phyloP scores from a whole-genome alignment of 1,140 invertebrate genomes.

The Penaeus chinensis region DNA sequence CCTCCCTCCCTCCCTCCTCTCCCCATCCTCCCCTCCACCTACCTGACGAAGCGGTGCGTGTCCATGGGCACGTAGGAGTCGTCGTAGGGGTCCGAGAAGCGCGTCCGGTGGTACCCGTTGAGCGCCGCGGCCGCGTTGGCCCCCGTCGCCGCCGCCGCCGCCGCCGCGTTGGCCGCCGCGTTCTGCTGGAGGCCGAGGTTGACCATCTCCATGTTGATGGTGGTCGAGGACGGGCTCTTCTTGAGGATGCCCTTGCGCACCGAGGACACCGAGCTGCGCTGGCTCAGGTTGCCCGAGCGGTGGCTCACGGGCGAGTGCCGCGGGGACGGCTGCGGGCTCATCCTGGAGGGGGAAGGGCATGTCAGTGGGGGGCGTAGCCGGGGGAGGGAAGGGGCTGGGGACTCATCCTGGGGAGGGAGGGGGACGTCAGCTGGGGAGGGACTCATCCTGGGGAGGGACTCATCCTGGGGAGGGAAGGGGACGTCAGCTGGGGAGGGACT shows the following conservation, averaged over 20 bases:
- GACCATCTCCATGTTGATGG: constrained; percentile 58
- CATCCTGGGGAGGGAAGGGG: too few species aligned
- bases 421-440: too few species aligned
- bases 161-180: constrained; percentile 23
- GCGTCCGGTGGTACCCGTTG: constrained; percentile 44
- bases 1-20: too few species aligned
- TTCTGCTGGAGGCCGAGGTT: constrained; percentile 48
- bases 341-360: constrained; percentile 13
- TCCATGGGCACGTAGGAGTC: constrained; percentile 37
- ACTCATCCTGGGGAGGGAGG: too few species aligned
- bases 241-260: constrained; percentile 53
- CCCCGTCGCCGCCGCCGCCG: constrained; percentile 8
- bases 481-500: too few species aligned
- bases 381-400: too few species aligned
- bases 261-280: constrained; percentile 51
- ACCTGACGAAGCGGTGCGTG: too few species aligned
- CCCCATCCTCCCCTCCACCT: too few species aligned
- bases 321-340: constrained; percentile 45
- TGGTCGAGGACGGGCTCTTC: constrained; percentile 50
- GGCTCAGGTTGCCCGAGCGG: constrained; percentile 51
- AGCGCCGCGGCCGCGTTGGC: constrained; percentile 25
- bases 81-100: constrained; percentile 50
- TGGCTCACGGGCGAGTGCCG: constrained; percentile 51
- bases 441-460: too few species aligned
- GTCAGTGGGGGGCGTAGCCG: too few species aligned